Conservation (phyloP, 2,113 vertebrate species). For the Crotalus helleri region DNA sequence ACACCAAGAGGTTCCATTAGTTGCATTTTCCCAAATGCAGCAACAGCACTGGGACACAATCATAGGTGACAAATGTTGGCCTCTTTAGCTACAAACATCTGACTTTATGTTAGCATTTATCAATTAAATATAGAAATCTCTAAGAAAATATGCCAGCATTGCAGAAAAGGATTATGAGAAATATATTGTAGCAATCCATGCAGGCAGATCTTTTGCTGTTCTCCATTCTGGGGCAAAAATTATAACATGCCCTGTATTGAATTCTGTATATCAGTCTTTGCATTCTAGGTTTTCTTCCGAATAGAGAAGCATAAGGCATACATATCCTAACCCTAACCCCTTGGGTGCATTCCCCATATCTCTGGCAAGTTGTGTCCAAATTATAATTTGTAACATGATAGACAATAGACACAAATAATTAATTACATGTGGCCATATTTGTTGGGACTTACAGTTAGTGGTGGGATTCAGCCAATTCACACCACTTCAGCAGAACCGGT, state of each 20-base stretch:
- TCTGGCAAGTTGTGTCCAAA: not conserved
- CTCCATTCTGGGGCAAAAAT: not conserved
- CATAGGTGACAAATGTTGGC: not conserved
- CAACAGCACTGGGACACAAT: not conserved
- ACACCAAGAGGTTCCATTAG: slow-evolving; percentile 29
- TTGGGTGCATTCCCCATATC: not conserved
- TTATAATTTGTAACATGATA: not conserved
- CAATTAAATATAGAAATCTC: not conserved
- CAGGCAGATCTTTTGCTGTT: not conserved
- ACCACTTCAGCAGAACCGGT: no score
- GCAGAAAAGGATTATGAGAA: not conserved
- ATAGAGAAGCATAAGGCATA: not conserved
- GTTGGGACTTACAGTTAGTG: not conserved
- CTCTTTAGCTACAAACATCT: not conserved
- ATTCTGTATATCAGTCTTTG: not conserved
- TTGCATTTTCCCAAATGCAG: not conserved
- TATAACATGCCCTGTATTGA: not conserved
- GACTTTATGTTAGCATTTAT: not conserved
- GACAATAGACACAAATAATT: not conserved
- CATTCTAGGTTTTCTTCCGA: not conserved
- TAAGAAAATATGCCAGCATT: not conserved
- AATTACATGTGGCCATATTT: not conserved
- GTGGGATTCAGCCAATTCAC: no score
- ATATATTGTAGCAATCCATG: not conserved
- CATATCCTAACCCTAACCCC: not conserved